phyloP scores from a whole-genome alignment of 2,113 vertebrate species.

The Leucopsar rothschildi region DNA sequence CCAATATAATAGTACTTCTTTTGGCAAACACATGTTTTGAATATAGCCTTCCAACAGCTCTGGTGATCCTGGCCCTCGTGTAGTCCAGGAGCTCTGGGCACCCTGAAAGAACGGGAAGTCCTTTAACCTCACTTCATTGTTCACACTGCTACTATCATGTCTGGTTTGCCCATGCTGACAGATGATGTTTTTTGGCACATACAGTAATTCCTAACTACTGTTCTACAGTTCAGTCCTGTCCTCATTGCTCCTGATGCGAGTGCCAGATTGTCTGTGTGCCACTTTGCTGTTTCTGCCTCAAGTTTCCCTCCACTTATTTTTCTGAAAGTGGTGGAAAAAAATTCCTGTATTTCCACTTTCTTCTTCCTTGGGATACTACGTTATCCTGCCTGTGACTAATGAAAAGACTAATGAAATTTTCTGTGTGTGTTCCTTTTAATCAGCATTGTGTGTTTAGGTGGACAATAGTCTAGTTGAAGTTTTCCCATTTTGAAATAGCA shows the following conservation, averaged over 20 bases:
- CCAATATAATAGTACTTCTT: not conserved
- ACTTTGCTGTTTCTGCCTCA: not conserved
- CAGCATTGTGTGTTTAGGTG: not conserved
- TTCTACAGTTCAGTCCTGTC: not conserved
- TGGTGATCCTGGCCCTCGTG: not conserved
- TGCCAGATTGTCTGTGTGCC: not conserved
- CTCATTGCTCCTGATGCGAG: not conserved
- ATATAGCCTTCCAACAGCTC: not conserved
- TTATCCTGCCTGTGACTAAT: not conserved
- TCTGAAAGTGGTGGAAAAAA: not conserved
- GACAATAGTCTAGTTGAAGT: not conserved
- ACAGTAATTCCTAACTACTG: not conserved
- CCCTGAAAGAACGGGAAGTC: not conserved
- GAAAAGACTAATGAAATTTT: not conserved
- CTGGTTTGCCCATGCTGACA: not conserved
- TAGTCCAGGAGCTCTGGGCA: not conserved
- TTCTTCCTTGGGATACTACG: not conserved
- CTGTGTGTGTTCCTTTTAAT: not conserved
- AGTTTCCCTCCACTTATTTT: not conserved
- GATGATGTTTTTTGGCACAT: not conserved
- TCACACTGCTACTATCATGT: not conserved
- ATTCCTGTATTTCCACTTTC: not conserved
- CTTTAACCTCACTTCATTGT: not conserved
- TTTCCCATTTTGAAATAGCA: not conserved
- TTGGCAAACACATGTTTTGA: not conserved